Conservation (phyloP, 2,797 vertebrate species). For the Sebastes steindachneri region DNA sequence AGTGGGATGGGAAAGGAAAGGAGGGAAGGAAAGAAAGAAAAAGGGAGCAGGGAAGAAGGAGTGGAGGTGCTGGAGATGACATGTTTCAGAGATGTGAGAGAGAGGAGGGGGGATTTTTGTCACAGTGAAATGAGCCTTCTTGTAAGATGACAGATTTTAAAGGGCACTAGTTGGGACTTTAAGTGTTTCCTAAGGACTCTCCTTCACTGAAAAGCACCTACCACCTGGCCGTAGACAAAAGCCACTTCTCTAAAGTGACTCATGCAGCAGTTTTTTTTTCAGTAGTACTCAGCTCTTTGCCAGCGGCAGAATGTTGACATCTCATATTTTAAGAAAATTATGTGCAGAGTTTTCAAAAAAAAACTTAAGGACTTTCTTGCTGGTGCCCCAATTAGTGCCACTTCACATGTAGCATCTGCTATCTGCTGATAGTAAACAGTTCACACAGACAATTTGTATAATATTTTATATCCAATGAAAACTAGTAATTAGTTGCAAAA, state of each 20-base stretch:
- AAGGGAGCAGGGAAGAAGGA: neutral
- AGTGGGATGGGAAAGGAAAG: neutral
- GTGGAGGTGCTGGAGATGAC: constrained; percentile 30
- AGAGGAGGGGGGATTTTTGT: neutral
- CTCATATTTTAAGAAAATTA: neutral
- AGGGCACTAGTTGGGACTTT: constrained; percentile 22
- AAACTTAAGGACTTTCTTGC: neutral
- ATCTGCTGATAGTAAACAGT: neutral
- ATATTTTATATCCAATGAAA: neutral
- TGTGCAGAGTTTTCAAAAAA: neutral
- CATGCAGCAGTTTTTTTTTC: neutral
- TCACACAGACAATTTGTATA: neutral
- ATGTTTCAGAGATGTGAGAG: constrained; percentile 33
- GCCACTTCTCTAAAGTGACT: constrained; percentile 7
- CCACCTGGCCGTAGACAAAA: constrained; percentile 10
- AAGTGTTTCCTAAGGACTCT: constrained; percentile 51
- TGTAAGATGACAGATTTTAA: constrained; percentile 45
- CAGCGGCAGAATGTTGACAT: neutral
- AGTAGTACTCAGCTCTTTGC: neutral
- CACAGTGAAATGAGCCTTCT: constrained; percentile 33
- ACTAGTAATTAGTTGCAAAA: neutral
- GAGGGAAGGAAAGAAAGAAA: neutral
- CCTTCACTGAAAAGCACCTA: constrained; percentile 12
- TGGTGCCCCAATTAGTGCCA: neutral
- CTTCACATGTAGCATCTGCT: neutral